Evolutionary conservation across 1,140 invertebrate species (phyloP), one percentile per base, ranked within the genome.

Genomic region (Ladona fulva): DNA sequence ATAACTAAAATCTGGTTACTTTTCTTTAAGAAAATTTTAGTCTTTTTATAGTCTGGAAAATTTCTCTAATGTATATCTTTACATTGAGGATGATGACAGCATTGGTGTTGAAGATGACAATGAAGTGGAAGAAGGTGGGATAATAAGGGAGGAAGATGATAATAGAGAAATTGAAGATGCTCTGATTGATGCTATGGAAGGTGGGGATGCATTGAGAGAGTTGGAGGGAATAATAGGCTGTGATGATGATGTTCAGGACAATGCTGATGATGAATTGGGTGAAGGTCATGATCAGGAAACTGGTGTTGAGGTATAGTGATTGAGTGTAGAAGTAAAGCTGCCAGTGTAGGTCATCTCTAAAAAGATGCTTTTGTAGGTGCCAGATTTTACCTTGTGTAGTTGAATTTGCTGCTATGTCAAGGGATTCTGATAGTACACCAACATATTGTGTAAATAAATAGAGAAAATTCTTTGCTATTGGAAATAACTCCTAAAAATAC

Each of bases 81-180:
- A 80, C 85, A 83, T 82, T 84, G 85, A 86, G 84, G 85, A 86
- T 82, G 83, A 83, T 84, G 84, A 85, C 82, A 81, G 82, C 80
- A 81, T 82, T 81, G 82, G 80, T 75, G 83, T 84, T 80, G 84
- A 84, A 80, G 82, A 84, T 81, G 83, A 80, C 74, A 85, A 84
- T 81, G 80, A 52, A 19, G 77, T 83, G 80, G 83, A 83, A 82
- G 83, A 85, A 81, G 78, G 80, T 84, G 84, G 84, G 82, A 83
- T 83, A 83, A 82, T 83, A 81, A 82, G 82, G 81, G 78, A 78
- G 42, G 78, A 79, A 42, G 80, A 78, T 22, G 78, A 78, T 75
- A 82, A 79, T 82, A 81, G 81, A 83, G 83, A 80, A 83, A 83
- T 82, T 82, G 82, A 81, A 81, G 80, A 79, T 81, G 83, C 84